phyloP scores from a whole-genome alignment of 1,140 invertebrate species.

The Orius laevigatus region DNA sequence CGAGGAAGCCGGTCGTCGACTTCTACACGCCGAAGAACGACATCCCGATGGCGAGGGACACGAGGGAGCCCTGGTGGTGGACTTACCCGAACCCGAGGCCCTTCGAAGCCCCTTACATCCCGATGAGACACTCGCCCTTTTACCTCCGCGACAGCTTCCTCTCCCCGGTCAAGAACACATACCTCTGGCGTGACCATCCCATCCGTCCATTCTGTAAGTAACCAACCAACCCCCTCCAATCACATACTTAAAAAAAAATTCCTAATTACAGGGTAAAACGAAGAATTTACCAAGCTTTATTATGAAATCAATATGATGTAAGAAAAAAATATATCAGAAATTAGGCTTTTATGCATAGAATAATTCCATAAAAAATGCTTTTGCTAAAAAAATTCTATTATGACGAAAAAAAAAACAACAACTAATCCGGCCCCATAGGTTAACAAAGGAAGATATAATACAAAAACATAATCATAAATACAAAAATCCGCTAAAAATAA shows the following conservation, averaged over 20 bases:
- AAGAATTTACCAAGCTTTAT: neutral
- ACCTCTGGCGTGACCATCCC: constrained; percentile 74
- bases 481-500: too few relatives aligned
- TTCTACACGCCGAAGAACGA: constrained; percentile 57
- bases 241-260: neutral
- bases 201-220: constrained; percentile 65
- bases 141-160: constrained; percentile 71
- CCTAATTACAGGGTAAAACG: neutral
- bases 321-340: neutral
- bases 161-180: constrained; percentile 71
- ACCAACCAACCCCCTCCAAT: neutral
- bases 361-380: too few relatives aligned
- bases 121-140: constrained; percentile 45
- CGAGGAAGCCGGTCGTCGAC: constrained; percentile 47
- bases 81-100: constrained; percentile 61
- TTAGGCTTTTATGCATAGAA: neutral
- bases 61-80: constrained; percentile 73
- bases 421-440: too few relatives aligned
- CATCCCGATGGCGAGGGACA: constrained; percentile 58
- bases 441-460: too few relatives aligned
- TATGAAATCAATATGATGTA: neutral
- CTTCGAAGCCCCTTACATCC: constrained; percentile 32
- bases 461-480: too few relatives aligned
- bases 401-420: too few relatives aligned
- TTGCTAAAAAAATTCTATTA: neutral